Evolutionary conservation across 2,113 vertebrate species (phyloP).

Genomic region (Colistium nudipinnis): DNA sequence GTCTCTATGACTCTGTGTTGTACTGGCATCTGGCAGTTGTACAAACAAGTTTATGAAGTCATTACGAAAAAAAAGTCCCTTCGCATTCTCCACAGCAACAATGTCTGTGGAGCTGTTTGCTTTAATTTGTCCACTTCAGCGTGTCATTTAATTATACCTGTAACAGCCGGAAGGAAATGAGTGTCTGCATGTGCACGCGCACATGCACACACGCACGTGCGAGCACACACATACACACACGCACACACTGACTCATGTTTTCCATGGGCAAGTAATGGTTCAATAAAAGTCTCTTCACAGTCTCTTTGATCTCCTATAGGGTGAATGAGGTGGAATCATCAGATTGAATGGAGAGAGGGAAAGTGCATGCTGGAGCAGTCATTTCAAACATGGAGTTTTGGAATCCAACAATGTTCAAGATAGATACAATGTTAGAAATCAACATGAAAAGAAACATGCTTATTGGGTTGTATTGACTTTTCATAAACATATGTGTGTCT

Average conservation of each 20-base stretch:
- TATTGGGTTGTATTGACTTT: background rate
- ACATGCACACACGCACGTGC: background rate
- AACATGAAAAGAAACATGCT: background rate
- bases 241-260: slow-evolving; percentile 47
- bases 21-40: slow-evolving; percentile 17
- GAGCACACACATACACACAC: slow-evolving; percentile 1
- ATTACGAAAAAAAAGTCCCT: background rate
- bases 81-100: too few relatives aligned
- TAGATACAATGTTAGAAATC: background rate
- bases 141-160: slow-evolving; percentile 7
- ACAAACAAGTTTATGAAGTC: slow-evolving; percentile 9
- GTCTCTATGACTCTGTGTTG: background rate
- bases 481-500: background rate
- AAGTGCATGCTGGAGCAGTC: background rate
- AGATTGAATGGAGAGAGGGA: slow-evolving; percentile 5
- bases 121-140: slow-evolving; percentile 19
- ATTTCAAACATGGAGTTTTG: background rate
- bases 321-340: slow-evolving; percentile 29
- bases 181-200: background rate
- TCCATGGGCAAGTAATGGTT: slow-evolving; percentile 45
- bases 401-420: background rate
- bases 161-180: slow-evolving; percentile 31
- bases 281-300: slow-evolving; percentile 51
- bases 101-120: slow-evolving; percentile 10
- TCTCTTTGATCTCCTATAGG: slow-evolving; percentile 28